Evolutionary conservation across 2,888 invertebrate species (phyloP), one percentile per base, ranked within the genome.

Genomic region (Spodoptera exigua): DNA sequence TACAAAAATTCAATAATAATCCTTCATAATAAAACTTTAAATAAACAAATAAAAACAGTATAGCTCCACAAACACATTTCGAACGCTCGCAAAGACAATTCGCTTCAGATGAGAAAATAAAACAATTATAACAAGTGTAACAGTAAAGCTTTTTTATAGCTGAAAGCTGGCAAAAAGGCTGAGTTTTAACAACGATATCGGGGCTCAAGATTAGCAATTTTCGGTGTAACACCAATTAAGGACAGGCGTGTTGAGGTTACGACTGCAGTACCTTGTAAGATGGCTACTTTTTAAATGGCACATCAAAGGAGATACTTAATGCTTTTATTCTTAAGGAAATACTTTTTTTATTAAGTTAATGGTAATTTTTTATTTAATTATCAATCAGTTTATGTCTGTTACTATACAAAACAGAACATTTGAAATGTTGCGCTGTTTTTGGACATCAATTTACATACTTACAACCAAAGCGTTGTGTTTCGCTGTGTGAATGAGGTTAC

Each of bases 161-260:
- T 32, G 34, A 56, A 45, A 45, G 56, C 64, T 70, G 70, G 74
- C 76, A 69, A 74, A 75, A 76, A 69, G 67, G 69, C 70, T 45
- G 66, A 67, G 61, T 70, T 69, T 77, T 75, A 70, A 81, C 61
- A 70, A 60, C 62, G 61, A 60, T 51, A 70, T 75, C 62, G 75
- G 74, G 57, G 34, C 68, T 63, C 56, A 61, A 78, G 80, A 80
- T 79, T 80, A 80, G 78, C 72, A 77, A 76, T 77, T 76, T 65
- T 67, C 70, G 59, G 70, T 74, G 69, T 82, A 78, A 80, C 79
- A 76, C 61, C 74, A 82, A 82, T 84, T 83, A 70, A 61, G 69
- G 27, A 46, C 49, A 70, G 61, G 61, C 68, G 52, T 52, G 55
- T 54, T 69, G 64, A 67, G 74, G 74, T 74, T 75, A 74, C 72